Evolutionary conservation across 1,140 invertebrate species (phyloP).

Genomic region (Euura lappo): DNA sequence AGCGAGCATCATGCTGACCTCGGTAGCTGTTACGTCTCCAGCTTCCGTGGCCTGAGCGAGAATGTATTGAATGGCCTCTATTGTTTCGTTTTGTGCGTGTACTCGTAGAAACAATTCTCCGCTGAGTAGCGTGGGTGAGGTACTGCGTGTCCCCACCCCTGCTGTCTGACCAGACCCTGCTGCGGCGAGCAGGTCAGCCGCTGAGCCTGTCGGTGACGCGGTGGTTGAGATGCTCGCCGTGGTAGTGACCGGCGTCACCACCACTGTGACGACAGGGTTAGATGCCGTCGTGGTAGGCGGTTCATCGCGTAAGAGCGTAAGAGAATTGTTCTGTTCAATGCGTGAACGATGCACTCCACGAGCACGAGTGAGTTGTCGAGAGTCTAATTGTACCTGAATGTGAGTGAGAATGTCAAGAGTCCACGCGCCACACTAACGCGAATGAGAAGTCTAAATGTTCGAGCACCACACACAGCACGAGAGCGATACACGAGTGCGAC

Average conservation of each 20-base stretch:
- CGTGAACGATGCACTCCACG: not conserved
- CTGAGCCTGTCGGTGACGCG: not conserved
- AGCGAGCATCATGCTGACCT: not conserved
- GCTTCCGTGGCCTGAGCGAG: not conserved
- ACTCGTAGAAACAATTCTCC: not conserved
- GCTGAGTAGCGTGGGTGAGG: not conserved
- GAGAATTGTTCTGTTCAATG: not conserved
- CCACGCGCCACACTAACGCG: not conserved
- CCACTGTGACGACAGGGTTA: not conserved
- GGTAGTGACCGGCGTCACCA: not conserved
- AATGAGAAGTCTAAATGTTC: not conserved
- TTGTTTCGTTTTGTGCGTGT: not conserved
- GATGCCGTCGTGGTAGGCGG: no score
- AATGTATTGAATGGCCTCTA: not conserved
- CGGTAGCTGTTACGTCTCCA: not conserved
- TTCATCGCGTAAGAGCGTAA: no score
- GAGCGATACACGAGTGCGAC: no score
- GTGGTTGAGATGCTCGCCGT: not conserved
- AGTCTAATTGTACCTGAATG: not conserved
- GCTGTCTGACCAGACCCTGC: not conserved
- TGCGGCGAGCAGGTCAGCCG: not conserved
- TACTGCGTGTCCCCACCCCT: not conserved
- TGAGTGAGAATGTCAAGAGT: not conserved
- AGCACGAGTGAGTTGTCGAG: not conserved
- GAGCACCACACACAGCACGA: not conserved